Conservation (phyloP, 1,140 invertebrate genomes). For the Aphelinus atriplicis region DNA sequence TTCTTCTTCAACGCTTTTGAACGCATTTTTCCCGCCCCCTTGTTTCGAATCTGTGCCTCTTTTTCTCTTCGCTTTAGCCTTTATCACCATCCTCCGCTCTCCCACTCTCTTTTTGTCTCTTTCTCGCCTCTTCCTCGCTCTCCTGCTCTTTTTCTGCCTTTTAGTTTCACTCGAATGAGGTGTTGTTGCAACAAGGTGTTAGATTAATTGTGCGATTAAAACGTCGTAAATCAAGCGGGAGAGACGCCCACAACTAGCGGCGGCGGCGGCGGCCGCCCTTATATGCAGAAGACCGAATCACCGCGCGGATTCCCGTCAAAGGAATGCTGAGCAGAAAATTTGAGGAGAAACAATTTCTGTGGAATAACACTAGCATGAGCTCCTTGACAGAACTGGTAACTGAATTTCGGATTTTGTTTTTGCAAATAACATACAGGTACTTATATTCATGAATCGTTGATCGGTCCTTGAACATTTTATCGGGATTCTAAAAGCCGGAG, state of each 20-base stretch:
- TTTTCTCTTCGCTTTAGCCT: neutral
- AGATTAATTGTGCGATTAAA: conserved; percentile 64
- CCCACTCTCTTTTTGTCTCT: neutral
- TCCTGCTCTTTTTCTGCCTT: neutral
- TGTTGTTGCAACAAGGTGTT: conserved; percentile 63
- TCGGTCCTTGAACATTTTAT: too few species aligned
- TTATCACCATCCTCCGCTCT: neutral
- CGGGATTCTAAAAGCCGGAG: too few species aligned
- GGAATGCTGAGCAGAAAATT: too few species aligned
- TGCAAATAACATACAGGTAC: too few species aligned
- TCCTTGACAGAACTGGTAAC: neutral
- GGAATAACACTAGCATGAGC: too few species aligned
- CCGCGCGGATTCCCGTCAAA: too few species aligned
- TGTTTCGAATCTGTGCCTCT: neutral
- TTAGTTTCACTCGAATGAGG: conserved; percentile 45
- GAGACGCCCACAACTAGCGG: conserved; percentile 52
- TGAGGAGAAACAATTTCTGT: too few species aligned
- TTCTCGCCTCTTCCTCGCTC: neutral
- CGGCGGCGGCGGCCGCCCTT: neutral
- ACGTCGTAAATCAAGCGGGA: conserved; percentile 56
- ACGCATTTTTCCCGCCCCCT: conserved; percentile 5
- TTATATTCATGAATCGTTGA: too few species aligned
- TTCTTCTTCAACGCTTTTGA: conserved; percentile 19
- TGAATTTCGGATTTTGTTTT: too few species aligned
- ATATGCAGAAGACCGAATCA: neutral